phyloP scores from a whole-genome alignment of 2,113 vertebrate species.

The Desmodus rotundus region DNA sequence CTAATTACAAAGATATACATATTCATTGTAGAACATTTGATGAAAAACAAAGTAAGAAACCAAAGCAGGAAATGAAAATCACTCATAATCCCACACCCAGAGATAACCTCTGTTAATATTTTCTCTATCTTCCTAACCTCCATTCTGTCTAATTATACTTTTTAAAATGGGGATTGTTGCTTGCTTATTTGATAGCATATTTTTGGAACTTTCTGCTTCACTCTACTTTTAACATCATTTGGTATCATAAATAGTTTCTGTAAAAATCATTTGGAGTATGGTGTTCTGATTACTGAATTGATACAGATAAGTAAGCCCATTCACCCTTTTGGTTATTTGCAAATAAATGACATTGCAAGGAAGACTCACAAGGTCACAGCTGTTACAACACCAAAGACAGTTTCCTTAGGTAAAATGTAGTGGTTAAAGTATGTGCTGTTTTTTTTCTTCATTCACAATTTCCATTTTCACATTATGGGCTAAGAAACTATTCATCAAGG shows the following conservation, averaged over 20 bases:
- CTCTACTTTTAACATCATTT: not conserved
- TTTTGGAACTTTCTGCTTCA: not conserved
- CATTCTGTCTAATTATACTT: not conserved
- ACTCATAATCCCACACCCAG: not conserved
- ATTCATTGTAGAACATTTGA: conserved; percentile 9
- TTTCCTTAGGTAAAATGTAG: not conserved
- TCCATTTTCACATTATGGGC: not conserved
- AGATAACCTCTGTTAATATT: not conserved
- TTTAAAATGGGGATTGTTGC: not conserved
- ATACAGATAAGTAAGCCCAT: not conserved
- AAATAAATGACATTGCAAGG: not conserved
- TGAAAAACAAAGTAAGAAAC: not conserved
- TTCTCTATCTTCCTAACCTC: not conserved
- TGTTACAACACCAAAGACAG: not conserved
- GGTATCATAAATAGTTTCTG: not conserved
- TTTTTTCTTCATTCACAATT: not conserved
- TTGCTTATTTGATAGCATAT: not conserved
- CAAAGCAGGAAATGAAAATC: conserved; percentile 31
- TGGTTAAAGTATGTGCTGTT: not conserved
- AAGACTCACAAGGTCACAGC: not conserved
- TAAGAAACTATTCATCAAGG: not conserved
- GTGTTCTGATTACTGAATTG: not conserved
- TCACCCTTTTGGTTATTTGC: not conserved
- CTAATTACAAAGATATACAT: conserved; percentile 6
- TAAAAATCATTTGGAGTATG: not conserved